Percentiles rank a stretch among this genome's conserved stretches.
Conservation (phyloP, 2,888 invertebrate species). For the Neoascia interrupta region DNA sequence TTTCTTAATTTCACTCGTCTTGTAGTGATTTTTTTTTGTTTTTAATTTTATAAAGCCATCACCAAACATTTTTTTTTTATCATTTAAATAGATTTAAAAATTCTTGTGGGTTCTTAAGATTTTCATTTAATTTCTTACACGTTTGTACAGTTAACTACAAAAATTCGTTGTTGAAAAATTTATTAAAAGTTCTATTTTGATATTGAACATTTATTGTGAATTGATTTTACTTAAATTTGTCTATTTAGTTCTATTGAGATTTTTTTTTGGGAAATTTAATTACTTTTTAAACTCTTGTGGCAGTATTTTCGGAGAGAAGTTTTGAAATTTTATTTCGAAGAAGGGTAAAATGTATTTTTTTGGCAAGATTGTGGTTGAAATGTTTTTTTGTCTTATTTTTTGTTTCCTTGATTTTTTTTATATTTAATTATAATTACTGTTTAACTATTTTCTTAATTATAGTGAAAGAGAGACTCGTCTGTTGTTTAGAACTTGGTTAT, state of each 20-base stretch:
- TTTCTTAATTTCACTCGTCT: conserved; percentile 30
- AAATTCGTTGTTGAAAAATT: conserved; percentile 47
- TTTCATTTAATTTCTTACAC: conserved; percentile 4
- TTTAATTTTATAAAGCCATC: conserved; percentile 51
- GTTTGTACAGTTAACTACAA: conserved; percentile 38
- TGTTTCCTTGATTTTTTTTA: conserved; percentile 1
- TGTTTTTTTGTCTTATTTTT: background rate
- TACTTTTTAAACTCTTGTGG: background rate
- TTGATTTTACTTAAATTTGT: conserved; percentile 3
- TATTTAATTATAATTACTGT: no score
- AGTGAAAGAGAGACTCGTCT: no score
- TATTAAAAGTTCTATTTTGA: conserved; percentile 23
- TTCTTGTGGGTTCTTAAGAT: no score
- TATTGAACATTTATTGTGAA: conserved; percentile 18
- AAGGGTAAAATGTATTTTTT: conserved; percentile 1
- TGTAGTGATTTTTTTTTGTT: conserved; percentile 11
- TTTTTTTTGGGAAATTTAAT: background rate
- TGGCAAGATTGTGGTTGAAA: conserved; percentile 18
- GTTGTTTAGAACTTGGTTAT: no score
- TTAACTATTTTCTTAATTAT: no score
- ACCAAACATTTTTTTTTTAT: conserved; percentile 47
- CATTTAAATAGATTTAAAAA: background rate
- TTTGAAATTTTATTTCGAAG: conserved; percentile 1
- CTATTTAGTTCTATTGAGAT: background rate
- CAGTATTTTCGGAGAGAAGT: background rate